phyloP scores from a whole-genome alignment of 2,113 vertebrate species.

The Sinocyclocheilus anophthalmus region DNA sequence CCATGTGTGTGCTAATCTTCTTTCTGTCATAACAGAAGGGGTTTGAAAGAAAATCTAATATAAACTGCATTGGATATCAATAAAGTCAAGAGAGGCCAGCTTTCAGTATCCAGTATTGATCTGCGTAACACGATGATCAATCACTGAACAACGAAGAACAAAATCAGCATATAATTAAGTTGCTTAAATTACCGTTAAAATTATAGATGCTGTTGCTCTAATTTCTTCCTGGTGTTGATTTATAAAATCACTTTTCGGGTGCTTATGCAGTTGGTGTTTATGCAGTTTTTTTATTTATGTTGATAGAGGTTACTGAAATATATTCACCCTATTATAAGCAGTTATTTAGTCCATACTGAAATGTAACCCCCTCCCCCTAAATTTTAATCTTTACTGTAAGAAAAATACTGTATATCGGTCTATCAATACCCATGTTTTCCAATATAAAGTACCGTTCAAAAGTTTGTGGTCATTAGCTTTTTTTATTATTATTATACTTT shows the following conservation, averaged over 20 bases:
- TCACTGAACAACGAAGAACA: constrained; percentile 33
- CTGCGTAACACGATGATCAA: constrained; percentile 45
- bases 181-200: constrained; percentile 13
- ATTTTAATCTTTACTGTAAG: neutral
- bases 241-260: neutral
- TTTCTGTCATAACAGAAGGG: constrained; percentile 62
- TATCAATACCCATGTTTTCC: neutral
- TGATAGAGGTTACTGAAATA: neutral
- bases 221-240: constrained; percentile 52
- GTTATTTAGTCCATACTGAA: neutral
- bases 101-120: constrained; percentile 62
- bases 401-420: neutral
- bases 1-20: constrained; percentile 45
- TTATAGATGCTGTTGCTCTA: constrained; percentile 36
- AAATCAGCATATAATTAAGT: constrained; percentile 51
- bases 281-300: neutral
- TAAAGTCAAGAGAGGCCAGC: constrained; percentile 49
- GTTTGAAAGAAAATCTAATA: constrained; percentile 33
- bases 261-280: neutral
- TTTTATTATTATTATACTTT: neutral
- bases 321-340: neutral
- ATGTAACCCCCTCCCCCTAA: neutral
- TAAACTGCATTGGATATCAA: constrained; percentile 65
- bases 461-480: no score
- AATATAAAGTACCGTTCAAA: no score